phyloP scores from a whole-genome alignment of 2,888 invertebrate species.

The Anticlea derivata region DNA sequence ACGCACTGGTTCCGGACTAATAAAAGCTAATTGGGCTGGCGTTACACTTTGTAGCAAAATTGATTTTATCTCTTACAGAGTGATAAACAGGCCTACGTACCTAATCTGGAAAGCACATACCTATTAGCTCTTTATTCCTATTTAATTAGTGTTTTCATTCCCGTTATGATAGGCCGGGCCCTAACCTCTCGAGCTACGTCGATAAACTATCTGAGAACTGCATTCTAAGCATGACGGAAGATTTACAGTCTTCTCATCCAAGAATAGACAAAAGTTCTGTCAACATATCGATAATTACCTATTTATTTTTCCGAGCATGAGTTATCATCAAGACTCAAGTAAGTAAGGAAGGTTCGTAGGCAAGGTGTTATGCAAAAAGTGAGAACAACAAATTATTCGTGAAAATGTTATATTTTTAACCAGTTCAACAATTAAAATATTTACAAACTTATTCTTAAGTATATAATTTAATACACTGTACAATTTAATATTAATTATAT shows the following conservation, averaged over 20 bases:
- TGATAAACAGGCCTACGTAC: not conserved
- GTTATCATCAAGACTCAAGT: too few species aligned
- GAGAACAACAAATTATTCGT: slow-evolving; percentile 19
- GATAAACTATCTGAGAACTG: too few species aligned
- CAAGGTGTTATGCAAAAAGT: too few species aligned
- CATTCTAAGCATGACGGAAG: too few species aligned
- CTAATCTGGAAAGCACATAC: too few species aligned
- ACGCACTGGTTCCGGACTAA: slow-evolving; percentile 36
- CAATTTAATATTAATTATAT: slow-evolving; percentile 44
- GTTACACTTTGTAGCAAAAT: slow-evolving; percentile 17
- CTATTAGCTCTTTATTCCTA: not conserved
- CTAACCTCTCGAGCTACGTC: too few species aligned
- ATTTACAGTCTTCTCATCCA: too few species aligned
- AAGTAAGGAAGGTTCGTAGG: too few species aligned
- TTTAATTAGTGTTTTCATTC: not conserved
- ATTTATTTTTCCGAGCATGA: too few species aligned
- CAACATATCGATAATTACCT: too few species aligned
- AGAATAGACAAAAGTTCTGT: too few species aligned
- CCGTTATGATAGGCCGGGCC: too few species aligned
- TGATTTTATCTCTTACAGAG: not conserved
- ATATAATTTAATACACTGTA: slow-evolving; percentile 56
- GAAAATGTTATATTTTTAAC: slow-evolving; percentile 74
- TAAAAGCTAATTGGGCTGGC: slow-evolving; percentile 40
- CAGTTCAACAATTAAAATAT: slow-evolving; percentile 72
- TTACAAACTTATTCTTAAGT: slow-evolving; percentile 65